Evolutionary conservation across 2,888 invertebrate genomes (phyloP).

Genomic region (Orchesella flavescens): DNA sequence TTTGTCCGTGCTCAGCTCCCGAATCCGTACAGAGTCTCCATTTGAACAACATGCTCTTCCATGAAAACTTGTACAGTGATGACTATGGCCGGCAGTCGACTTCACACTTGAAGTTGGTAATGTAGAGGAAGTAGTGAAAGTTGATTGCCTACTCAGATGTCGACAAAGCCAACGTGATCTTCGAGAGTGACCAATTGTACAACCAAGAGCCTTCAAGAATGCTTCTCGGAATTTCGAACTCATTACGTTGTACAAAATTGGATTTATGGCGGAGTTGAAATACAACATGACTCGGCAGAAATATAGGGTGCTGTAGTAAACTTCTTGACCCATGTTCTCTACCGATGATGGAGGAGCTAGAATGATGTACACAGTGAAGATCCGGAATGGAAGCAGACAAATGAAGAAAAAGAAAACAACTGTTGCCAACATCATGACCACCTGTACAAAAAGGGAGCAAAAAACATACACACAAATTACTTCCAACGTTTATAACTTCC

Average conservation of each 20-base stretch:
- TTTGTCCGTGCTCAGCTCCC: conserved; percentile 64
- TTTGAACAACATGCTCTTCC: conserved; percentile 59
- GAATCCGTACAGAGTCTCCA: conserved; percentile 70
- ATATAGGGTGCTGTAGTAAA: conserved; percentile 87
- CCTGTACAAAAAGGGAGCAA: conserved; percentile 78
- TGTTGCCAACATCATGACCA: conserved; percentile 90
- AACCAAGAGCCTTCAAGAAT: conserved; percentile 79
- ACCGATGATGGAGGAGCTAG: conserved; percentile 82
- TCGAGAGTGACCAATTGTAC: conserved; percentile 72
- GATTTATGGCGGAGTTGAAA: conserved; percentile 92
- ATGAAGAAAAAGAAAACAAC: conserved; percentile 93
- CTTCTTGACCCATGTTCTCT: conserved; percentile 83
- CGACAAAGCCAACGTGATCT: conserved; percentile 72
- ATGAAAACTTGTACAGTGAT: conserved; percentile 51
- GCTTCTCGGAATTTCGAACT: conserved; percentile 92
- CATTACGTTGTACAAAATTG: conserved; percentile 92
- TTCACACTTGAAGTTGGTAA: conserved; percentile 71
- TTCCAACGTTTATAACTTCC: background rate
- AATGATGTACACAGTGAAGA: conserved; percentile 90
- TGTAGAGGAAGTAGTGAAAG: conserved; percentile 79
- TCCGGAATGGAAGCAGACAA: conserved; percentile 90
- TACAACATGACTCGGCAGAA: conserved; percentile 91
- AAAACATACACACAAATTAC: conserved; percentile 3
- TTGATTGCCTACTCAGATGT: conserved; percentile 79
- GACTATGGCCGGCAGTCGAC: conserved; percentile 58